Conservation (phyloP, 2,888 invertebrate species). For the Nephrocerus scutellatus region DNA sequence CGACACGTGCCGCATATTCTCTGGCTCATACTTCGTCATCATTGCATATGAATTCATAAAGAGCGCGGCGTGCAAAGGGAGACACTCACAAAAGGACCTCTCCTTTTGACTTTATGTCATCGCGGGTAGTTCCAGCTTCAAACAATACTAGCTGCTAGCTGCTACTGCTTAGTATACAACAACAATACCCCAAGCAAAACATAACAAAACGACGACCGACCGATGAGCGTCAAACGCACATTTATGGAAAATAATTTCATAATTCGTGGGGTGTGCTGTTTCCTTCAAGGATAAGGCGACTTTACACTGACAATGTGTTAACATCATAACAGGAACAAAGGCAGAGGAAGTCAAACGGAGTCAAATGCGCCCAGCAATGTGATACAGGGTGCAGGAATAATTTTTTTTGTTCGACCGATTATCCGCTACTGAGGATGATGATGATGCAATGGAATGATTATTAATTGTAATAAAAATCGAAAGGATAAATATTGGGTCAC, state of each 20-base stretch:
- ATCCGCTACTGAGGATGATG: conserved; percentile 12
- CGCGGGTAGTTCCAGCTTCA: too few species aligned
- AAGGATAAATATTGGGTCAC: conserved; percentile 26
- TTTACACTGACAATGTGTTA: conserved; percentile 25
- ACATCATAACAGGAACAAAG: conserved; percentile 19
- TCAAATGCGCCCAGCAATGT: too few species aligned
- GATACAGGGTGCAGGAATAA: too few species aligned
- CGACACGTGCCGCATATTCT: conserved; percentile 39
- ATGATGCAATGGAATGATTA: conserved; percentile 16
- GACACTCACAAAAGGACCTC: conserved; percentile 20
- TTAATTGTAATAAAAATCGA: conserved; percentile 1
- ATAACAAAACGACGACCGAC: conserved; percentile 12
- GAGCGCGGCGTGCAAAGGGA: conserved; percentile 4
- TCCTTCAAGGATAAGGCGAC: conserved; percentile 10
- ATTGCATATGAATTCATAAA: conserved; percentile 18
- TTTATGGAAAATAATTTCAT: conserved; percentile 48
- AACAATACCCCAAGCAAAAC: too few species aligned
- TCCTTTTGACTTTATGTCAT: neutral
- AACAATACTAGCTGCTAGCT: too few species aligned
- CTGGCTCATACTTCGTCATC: conserved; percentile 22
- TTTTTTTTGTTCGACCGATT: conserved; percentile 16
- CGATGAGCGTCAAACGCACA: conserved; percentile 27
- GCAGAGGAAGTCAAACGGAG: neutral
- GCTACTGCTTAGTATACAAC: neutral
- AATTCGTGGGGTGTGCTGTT: conserved; percentile 42